A percentile compares a stretch with the other conserved stretches of the same genome.
Evolutionary conservation across 2,888 invertebrate genomes (phyloP).

Genomic region (Argyresthia goedartella): DNA sequence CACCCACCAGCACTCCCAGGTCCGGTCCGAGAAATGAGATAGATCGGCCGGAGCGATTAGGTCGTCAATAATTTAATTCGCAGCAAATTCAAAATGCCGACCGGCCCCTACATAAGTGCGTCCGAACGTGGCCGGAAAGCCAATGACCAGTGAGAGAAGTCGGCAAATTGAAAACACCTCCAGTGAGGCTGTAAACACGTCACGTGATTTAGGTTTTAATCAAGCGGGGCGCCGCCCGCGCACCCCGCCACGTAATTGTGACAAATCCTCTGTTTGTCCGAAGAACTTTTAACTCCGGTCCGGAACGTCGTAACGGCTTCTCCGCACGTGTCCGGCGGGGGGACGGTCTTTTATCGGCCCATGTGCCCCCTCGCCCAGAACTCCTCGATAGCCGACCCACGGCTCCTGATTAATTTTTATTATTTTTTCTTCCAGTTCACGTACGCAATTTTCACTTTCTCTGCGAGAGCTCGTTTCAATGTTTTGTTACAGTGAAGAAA

Average conservation of each 20-base stretch:
- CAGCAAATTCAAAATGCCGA: constrained; percentile 64
- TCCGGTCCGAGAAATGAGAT: constrained; percentile 12
- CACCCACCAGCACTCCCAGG: constrained; percentile 14
- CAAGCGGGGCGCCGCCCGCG: constrained; percentile 59
- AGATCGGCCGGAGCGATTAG: constrained; percentile 53
- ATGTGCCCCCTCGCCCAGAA: constrained; percentile 46
- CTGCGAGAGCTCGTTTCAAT: constrained; percentile 2
- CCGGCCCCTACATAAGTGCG: constrained; percentile 60
- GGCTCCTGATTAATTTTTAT: constrained; percentile 67
- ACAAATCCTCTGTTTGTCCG: constrained; percentile 72
- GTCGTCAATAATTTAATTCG: constrained; percentile 68
- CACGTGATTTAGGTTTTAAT: constrained; percentile 73
- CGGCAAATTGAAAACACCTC: constrained; percentile 71
- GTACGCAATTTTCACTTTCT: constrained; percentile 68
- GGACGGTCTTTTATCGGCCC: constrained; percentile 67
- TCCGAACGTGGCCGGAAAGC: constrained; percentile 64
- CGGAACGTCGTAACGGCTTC: constrained; percentile 55
- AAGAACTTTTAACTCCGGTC: constrained; percentile 66
- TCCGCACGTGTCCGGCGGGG: constrained; percentile 62
- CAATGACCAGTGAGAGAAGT: constrained; percentile 57
- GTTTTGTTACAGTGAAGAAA: constrained; percentile 5
- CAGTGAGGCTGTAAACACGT: constrained; percentile 69
- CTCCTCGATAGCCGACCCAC: constrained; percentile 19
- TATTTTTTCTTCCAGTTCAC: constrained; percentile 69
- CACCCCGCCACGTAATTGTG: constrained; percentile 65